Evolutionary conservation across 2,113 vertebrate genomes (phyloP), one percentile per base, ranked within the genome.

Genomic region (Calypte anna): DNA sequence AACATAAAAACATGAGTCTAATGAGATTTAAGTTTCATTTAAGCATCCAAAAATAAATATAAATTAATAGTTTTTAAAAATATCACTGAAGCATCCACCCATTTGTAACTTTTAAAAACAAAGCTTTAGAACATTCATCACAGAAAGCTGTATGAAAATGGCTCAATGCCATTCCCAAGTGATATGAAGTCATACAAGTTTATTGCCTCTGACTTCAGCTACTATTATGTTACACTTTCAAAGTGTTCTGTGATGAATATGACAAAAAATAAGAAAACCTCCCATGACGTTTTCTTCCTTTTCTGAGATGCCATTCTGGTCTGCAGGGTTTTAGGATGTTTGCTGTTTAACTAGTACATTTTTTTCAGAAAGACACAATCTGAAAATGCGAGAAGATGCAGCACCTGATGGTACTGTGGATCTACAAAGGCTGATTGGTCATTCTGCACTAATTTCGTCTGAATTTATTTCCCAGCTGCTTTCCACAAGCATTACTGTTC

Each of bases 131-230:
- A 69, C 3, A 6, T 83, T 88, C 72, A 54, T 75, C 85, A 69
- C 86, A 25, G 53, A 84, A 83, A 44, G 31, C 76, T 88, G 44
- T 78, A 90, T 23, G 46, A 94, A 96, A 96, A 90, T 63, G 48
- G 64, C n/a, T 83, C 55, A 94, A 88, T 74, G 61, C 27, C 61
- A 82, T 92, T 93, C 82, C 85, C 82, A 68, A 66, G 50, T 80
- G 84, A 88, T 77, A 93, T 94, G 76, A 96, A 82, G 54, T 94
- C 90, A 93, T 86, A 33, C 38, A 82, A 78, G 12, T 93, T 96
- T 95, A 91, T 91, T 96, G 72, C 76, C 66, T 79, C 82, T 95
- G 87, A 96, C 81, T 88, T 92, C 79, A 96, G n/a, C 72, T 78
- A 80, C 82, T 92, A 93, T 93, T 93, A 90, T 73, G 20, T 93